Conservation (phyloP, 2,888 invertebrate genomes). For the Zhuqinia jingwanae region DNA sequence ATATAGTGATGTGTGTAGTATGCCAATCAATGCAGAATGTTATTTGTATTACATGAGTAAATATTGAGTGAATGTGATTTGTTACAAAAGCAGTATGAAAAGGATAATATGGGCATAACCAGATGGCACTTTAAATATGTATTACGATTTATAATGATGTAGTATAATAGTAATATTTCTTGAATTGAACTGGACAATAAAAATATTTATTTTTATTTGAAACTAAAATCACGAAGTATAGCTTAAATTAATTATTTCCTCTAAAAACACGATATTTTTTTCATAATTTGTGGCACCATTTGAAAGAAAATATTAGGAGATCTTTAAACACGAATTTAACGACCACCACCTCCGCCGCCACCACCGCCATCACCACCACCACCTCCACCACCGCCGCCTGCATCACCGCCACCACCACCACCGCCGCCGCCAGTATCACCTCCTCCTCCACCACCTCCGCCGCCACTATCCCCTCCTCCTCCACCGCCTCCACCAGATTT, state of each 20-base stretch:
- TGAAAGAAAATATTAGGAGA: too few relatives aligned
- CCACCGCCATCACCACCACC: slow-evolving; percentile 11
- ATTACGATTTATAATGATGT: too few relatives aligned
- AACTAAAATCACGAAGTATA: background rate
- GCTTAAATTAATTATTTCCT: too few relatives aligned
- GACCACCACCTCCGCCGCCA: slow-evolving; percentile 9
- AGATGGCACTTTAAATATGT: too few relatives aligned
- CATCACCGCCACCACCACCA: background rate
- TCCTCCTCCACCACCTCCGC: slow-evolving; percentile 20
- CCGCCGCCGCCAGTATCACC: background rate
- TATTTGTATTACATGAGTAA: too few relatives aligned
- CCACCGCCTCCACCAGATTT: slow-evolving; percentile 38
- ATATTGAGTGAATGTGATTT: background rate
- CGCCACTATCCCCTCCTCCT: slow-evolving; percentile 6
- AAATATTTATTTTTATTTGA: slow-evolving; percentile 39
- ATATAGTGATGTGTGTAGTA: background rate
- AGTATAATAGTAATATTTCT: background rate
- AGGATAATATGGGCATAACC: slow-evolving; percentile 6
- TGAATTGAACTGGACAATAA: slow-evolving; percentile 34
- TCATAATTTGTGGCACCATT: too few relatives aligned
- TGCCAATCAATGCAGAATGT: too few relatives aligned
- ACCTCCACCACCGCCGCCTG: slow-evolving; percentile 6
- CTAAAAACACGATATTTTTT: too few relatives aligned
- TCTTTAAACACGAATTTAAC: background rate
- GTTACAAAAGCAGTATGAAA: background rate